A percentile compares a stretch with the other conserved stretches of the same genome.
Evolutionary conservation across 2,888 invertebrate species (phyloP).

Genomic region (Heliconius sara): DNA sequence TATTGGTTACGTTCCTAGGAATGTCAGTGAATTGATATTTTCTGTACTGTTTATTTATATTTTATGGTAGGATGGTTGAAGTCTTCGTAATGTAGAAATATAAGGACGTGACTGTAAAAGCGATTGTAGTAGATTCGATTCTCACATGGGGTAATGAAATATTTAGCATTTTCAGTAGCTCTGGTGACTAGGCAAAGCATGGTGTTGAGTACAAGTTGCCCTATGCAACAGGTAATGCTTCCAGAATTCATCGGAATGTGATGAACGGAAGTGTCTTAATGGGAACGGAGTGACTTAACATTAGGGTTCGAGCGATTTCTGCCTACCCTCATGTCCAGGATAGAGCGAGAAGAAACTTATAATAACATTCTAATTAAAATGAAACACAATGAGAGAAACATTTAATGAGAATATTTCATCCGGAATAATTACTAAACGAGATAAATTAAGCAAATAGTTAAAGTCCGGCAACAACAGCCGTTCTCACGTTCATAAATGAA

Average conservation of each 20-base stretch:
- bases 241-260: too few species aligned
- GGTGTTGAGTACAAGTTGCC: too few species aligned
- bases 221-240: too few species aligned
- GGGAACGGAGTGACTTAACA: too few species aligned
- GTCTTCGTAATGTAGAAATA: too few species aligned
- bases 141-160: not conserved
- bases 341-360: not conserved
- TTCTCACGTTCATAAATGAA: slow-evolving; percentile 25
- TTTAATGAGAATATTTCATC: slow-evolving; percentile 13
- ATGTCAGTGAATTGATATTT: not conserved
- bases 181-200: too few species aligned
- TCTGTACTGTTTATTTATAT: not conserved
- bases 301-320: too few species aligned
- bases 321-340: too few species aligned
- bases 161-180: too few species aligned
- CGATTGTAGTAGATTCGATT: not conserved
- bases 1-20: not conserved
- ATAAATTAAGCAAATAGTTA: slow-evolving; percentile 24
- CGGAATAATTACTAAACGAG: slow-evolving; percentile 1
- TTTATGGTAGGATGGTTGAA: not conserved
- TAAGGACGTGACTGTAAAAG: not conserved
- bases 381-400: not conserved
- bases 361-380: slow-evolving; percentile 14
- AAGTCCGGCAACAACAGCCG: slow-evolving; percentile 6
- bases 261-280: too few species aligned